Evolutionary conservation across 2,888 invertebrate species (phyloP).

Genomic region (Nebria brevicollis): DNA sequence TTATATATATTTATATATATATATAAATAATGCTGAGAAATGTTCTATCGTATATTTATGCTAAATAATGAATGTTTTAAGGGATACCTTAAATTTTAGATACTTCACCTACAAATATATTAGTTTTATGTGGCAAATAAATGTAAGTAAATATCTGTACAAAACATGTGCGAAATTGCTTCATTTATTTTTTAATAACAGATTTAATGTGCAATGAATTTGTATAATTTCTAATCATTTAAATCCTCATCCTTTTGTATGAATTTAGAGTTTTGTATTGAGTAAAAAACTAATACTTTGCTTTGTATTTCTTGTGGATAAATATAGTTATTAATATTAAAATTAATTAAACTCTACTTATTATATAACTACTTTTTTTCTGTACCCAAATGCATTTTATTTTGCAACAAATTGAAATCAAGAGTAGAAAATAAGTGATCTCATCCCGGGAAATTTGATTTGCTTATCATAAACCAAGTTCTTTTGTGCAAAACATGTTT

Average conservation of each 20-base stretch:
- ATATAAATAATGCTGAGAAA: background rate
- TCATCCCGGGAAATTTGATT: no score
- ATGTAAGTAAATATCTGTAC: background rate
- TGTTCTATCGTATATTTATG: background rate
- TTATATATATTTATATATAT: background rate
- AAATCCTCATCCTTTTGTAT: background rate
- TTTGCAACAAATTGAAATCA: background rate
- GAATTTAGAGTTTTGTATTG: background rate
- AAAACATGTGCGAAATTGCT: background rate
- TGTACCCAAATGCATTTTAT: background rate
- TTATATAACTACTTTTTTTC: background rate
- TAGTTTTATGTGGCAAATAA: conserved; percentile 12
- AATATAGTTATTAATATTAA: background rate
- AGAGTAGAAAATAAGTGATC: background rate
- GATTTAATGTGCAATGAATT: conserved; percentile 37
- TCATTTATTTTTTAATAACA: conserved; percentile 22
- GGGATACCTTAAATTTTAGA: conserved; percentile 2
- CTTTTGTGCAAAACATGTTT: no score
- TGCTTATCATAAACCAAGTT: no score
- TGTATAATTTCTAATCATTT: conserved; percentile 26
- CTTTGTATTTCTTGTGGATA: background rate
- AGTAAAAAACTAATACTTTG: background rate
- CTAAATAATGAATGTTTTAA: background rate
- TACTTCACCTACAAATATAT: conserved; percentile 13
- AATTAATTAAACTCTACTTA: background rate